Evolutionary conservation across 2,797 vertebrate species (phyloP).

Genomic region (Hyperoplus immaculatus): DNA sequence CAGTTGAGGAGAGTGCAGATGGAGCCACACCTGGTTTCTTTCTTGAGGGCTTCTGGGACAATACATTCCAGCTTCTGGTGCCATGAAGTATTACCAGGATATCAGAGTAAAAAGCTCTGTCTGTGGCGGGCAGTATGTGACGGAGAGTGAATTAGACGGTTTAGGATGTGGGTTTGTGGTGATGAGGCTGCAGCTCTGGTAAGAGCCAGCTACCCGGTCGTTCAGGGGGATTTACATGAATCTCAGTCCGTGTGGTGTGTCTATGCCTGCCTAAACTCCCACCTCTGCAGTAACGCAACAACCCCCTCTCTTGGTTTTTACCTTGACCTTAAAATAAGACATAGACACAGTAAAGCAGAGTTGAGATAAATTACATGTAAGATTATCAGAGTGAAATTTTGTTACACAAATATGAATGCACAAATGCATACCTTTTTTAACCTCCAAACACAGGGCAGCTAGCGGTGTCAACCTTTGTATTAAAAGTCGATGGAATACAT

Average conservation of each 20-base stretch:
- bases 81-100: conserved; percentile 27
- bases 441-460: background rate
- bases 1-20: conserved; percentile 12
- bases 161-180: conserved; percentile 51
- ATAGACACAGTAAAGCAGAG: background rate
- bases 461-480: conserved; percentile 7
- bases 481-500: conserved; percentile 9
- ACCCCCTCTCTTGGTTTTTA: conserved; percentile 46
- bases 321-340: conserved; percentile 52
- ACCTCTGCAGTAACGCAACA: conserved; percentile 38
- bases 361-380: conserved; percentile 21
- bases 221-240: conserved; percentile 65
- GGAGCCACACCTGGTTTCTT: conserved; percentile 12
- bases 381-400: conserved; percentile 2
- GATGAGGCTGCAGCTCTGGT: conserved; percentile 49
- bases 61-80: too few species aligned
- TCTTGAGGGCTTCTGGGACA: background rate
- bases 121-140: conserved; percentile 12
- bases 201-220: conserved; percentile 51
- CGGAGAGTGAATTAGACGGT: conserved; percentile 24
- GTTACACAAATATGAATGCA: background rate
- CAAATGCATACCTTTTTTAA: conserved; percentile 10
- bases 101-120: conserved; percentile 3
- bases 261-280: conserved; percentile 42
- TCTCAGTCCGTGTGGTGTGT: conserved; percentile 64